Evolutionary conservation across 2,888 invertebrate species (phyloP), one percentile per base, ranked within the genome.

Genomic region (Stratiomys singularior): DNA sequence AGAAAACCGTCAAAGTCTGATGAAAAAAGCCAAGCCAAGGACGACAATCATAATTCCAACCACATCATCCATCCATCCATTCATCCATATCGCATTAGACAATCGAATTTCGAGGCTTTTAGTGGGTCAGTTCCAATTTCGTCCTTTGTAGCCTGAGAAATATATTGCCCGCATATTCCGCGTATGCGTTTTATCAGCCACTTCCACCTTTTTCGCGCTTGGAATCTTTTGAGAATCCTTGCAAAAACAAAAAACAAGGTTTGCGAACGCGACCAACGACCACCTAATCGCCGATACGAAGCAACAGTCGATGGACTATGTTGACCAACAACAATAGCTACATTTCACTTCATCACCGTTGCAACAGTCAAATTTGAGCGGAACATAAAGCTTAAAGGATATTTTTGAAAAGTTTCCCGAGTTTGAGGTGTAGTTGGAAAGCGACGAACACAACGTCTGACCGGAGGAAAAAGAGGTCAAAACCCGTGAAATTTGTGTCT

Each of bases 271-370:
- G 52, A 18, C 15, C 7, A 15, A 52, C 15, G 18, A 52, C 7
- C 7, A 18, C 18, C 13, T 52, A 13, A 37, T 37, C 4, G 23
- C 11, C 44, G 44, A 11, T 23, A 7, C 47, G 71, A 71, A 71
- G 71, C 71, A 71, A 71, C 71, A 71, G 71, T 71, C 71, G 18
- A n/a, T n/a, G n/a, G n/a, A n/a, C n/a, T n/a, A n/a, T n/a, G n/a
- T n/a, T 9, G 9, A 37, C 5, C 37, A 37, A 5, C 3, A 37
- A 3, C 37, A 37, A 9, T 37, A 37, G 37, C n/a, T n/a, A n/a
- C n/a, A n/a, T 37, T 37, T 9, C 9, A 9, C 37, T 37, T 9
- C 37, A 37, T 37, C 37, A 9, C 5, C 9, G 5, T 3, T 9
- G 37, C 9, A 5, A 3, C 37, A 37, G 5, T 37, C 37, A 37